Base-by-base conservation (phyloP, 35 echinoderm and acorn worm species). In the Apostichopus japonicus region DNA sequence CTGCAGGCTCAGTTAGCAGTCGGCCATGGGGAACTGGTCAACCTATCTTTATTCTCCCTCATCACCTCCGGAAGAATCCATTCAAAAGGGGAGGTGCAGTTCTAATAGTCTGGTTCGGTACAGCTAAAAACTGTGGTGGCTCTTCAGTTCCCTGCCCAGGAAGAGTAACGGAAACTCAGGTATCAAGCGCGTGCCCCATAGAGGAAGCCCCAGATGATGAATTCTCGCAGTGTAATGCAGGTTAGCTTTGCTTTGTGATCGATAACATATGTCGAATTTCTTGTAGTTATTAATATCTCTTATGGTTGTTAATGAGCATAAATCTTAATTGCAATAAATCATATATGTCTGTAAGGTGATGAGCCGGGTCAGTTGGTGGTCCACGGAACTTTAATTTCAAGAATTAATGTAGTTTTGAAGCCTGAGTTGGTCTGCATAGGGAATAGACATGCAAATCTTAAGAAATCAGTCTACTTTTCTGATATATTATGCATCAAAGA, bases 21-120 rank as follows among this genome's bases (percentile, higher is more conserved):
- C 71, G 13, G 14, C 71, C 71, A 73, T 73, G 71, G 71, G 71
- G 71, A 11, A 73, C 71, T 73, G 71, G 71, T 73, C 71, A 73
- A 19, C 71, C 71, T 17, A 73, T 73, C 21, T 73, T 73, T 17
- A 73, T 73, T 5, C 15, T 73, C 6, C 71, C 71, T 17, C 71
- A 73, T 73, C 71, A 73, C 71, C 11, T 73, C 14, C 27, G 27
- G 27, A 73, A 73, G n/a, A 15, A 73, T 73, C 71, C 71, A 73
- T 73, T 73, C 21, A 73, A 23, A 73, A 15, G 71, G 21, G 17
- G 71, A 73, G 71, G 71, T n/a, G 71, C 17, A 73, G 17, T 73
- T 17, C 14, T n/a, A 23, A 15, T 7, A 73, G 71, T 73, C 4
- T 22, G 16, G 71, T 73, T 73, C 71, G 71, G 11, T 73, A 13